Evolutionary conservation across 2,113 vertebrate species (phyloP).

Genomic region (Hydrolagus affinis): DNA sequence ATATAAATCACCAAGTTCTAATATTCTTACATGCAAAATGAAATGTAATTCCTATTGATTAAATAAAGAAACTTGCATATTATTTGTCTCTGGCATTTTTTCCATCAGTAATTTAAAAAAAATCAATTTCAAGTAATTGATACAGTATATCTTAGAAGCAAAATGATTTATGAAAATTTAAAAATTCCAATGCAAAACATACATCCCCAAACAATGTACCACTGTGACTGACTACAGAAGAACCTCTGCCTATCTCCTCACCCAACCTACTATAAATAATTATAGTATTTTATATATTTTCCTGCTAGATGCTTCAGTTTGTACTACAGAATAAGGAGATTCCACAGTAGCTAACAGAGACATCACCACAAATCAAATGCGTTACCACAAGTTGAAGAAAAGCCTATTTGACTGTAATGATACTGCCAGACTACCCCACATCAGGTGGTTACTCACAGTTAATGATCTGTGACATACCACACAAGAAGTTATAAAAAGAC

Average conservation of each 20-base stretch:
- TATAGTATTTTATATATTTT: neutral
- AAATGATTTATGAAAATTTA: neutral
- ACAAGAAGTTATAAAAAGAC: conserved; percentile 94
- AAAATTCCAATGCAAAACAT: neutral
- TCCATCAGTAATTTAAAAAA: neutral
- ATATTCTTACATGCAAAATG: too few relatives aligned
- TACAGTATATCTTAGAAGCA: neutral
- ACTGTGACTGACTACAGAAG: neutral
- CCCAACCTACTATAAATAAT: neutral
- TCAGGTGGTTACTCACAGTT: conserved; percentile 88
- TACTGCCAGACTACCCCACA: conserved; percentile 82
- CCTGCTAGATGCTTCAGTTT: neutral
- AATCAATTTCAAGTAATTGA: neutral
- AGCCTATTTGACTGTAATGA: conserved; percentile 82
- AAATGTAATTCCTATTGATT: too few relatives aligned
- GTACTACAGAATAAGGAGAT: conserved; percentile 32
- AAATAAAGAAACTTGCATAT: too few relatives aligned
- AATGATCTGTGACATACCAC: conserved; percentile 98
- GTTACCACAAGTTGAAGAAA: conserved; percentile 76
- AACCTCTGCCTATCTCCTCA: neutral
- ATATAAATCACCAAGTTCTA: too few relatives aligned
- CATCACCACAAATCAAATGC: conserved; percentile 81
- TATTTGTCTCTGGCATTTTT: neutral
- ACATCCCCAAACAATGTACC: neutral
- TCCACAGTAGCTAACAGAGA: conserved; percentile 61